Evolutionary conservation across 1,140 invertebrate genomes (phyloP).

Genomic region (Lycorma delicatula): DNA sequence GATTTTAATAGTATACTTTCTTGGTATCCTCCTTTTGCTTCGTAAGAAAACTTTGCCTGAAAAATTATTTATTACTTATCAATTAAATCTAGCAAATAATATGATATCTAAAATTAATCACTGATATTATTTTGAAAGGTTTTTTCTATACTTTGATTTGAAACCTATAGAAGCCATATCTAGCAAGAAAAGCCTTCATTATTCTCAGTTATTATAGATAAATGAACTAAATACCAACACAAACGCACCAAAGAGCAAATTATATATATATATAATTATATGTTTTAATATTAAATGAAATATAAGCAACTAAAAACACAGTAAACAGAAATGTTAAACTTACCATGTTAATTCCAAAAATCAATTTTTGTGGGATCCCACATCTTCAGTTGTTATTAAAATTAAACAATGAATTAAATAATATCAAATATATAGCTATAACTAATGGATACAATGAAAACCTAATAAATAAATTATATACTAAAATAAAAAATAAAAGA

Average conservation of each 20-base stretch:
- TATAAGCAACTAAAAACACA: too few species aligned
- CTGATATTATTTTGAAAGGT: neutral
- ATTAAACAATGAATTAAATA: too few species aligned
- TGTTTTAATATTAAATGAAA: too few species aligned
- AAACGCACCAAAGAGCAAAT: neutral
- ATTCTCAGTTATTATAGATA: neutral
- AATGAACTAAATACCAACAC: neutral
- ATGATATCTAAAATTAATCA: neutral
- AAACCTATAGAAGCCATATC: neutral
- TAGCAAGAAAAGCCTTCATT: neutral
- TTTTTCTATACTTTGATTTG: neutral
- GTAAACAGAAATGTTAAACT: too few species aligned
- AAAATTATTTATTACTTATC: neutral
- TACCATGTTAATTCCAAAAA: too few species aligned
- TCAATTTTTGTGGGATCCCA: too few species aligned
- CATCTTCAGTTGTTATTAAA: too few species aligned
- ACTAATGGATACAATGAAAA: too few species aligned
- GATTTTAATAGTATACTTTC: slow-evolving; percentile 84
- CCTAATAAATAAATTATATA: too few species aligned
- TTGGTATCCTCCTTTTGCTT: slow-evolving; percentile 79
- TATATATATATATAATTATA: too few species aligned
- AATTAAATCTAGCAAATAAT: neutral
- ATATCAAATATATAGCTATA: too few species aligned
- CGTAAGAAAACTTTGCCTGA: slow-evolving; percentile 67
- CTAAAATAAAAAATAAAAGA: too few species aligned